A percentile compares a stretch with the other conserved stretches of the same genome.
phyloP scores from a whole-genome alignment of 1,140 invertebrate genomes.

The Zaprionus tsacasi region DNA sequence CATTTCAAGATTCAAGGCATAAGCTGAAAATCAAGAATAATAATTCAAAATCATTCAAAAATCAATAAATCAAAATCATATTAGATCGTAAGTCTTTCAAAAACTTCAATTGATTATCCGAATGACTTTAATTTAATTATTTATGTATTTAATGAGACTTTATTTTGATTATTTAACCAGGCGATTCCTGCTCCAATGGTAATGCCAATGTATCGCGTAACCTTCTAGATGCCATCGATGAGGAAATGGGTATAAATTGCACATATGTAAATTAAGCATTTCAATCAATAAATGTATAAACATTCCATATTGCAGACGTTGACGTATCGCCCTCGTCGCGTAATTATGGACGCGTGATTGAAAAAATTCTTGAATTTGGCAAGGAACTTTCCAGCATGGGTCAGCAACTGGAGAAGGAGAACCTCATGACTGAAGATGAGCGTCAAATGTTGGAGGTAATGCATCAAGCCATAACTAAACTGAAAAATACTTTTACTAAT shows the following conservation, averaged over 20 bases:
- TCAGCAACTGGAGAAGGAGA: slow-evolving; percentile 91
- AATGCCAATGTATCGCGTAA: slow-evolving; percentile 79
- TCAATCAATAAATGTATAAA: not conserved
- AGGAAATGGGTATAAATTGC: slow-evolving; percentile 87
- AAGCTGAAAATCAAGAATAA: not conserved
- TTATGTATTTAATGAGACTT: not conserved
- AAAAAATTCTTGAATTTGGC: slow-evolving; percentile 96
- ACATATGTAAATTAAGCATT: not conserved
- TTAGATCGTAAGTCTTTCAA: slow-evolving; percentile 8
- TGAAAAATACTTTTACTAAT: not conserved
- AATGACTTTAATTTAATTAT: not conserved
- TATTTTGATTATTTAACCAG: slow-evolving; percentile 31
- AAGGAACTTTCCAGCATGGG: slow-evolving; percentile 96
- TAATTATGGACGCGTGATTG: slow-evolving; percentile 92
- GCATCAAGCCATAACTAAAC: not conserved
- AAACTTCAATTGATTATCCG: not conserved
- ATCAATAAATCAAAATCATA: not conserved
- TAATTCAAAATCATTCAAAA: not conserved
- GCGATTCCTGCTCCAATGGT: slow-evolving; percentile 87
- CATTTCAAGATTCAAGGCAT: slow-evolving; percentile 1
- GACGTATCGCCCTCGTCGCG: slow-evolving; percentile 85
- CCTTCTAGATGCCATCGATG: slow-evolving; percentile 85
- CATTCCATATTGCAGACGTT: slow-evolving; percentile 76
- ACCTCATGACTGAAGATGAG: slow-evolving; percentile 93
- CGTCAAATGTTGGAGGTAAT: slow-evolving; percentile 96